These are phyloP conservation scores for Aleadryas rufinucha DNA, from an alignment of 2,113 vertebrate species.

Conservation along the genomic window DNA sequence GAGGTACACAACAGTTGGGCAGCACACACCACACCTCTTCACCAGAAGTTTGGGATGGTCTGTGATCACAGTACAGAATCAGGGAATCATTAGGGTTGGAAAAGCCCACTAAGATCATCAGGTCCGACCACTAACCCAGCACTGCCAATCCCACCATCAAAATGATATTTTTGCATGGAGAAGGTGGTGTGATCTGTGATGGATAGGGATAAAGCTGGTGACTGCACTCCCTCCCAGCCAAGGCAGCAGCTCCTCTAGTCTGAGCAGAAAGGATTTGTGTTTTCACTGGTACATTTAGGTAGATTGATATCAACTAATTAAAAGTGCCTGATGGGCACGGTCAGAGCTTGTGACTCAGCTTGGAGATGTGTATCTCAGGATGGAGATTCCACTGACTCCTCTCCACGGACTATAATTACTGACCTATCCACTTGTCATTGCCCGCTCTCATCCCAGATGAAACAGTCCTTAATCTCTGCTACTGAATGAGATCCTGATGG, in stretches of 20 bases:
- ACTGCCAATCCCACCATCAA: background rate
- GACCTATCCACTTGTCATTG: background rate
- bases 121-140: background rate
- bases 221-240: background rate
- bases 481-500: background rate
- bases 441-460: background rate
- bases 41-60: background rate
- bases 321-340: background rate
- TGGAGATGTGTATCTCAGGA: background rate
- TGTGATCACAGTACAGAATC: fast-evolving
- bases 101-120: background rate
- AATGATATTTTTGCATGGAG: background rate
- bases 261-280: background rate
- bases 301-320: background rate
- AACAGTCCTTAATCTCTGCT: background rate
- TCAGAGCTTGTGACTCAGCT: background rate
- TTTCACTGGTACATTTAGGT: background rate
- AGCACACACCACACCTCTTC: fast-evolving
- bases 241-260: background rate
- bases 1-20: fast-evolving
- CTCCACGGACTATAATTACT: background rate
- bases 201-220: background rate
- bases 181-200: background rate
- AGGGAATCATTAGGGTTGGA: background rate
- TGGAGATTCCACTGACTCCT: background rate